These are phyloP conservation scores for Sinopyrophorus schimmeli DNA, from an alignment of 2,888 invertebrate species.

Conservation along the genomic window DNA sequence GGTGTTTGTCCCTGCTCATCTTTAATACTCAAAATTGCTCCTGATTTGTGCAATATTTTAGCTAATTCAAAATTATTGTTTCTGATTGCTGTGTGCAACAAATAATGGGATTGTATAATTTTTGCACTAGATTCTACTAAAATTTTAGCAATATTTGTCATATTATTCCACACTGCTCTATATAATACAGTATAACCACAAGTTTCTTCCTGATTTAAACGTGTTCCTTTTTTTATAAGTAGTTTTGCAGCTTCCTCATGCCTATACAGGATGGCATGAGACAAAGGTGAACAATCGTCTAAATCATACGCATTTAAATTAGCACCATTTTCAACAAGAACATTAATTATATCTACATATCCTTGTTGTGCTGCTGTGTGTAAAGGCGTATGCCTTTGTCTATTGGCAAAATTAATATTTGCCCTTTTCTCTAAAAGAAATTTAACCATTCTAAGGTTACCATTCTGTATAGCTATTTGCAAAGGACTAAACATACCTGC, in stretches of 20 bases:
- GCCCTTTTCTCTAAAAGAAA: slow-evolving; percentile 63
- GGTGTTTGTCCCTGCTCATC: slow-evolving; percentile 72
- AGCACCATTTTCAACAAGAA: slow-evolving; percentile 49
- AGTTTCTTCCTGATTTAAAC: slow-evolving; percentile 71
- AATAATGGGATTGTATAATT: slow-evolving; percentile 69
- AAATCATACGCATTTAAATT: slow-evolving; percentile 51
- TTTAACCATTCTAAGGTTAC: slow-evolving; percentile 62
- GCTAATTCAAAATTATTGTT: slow-evolving; percentile 65
- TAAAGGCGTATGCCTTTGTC: slow-evolving; percentile 47
- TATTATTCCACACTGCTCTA: slow-evolving; percentile 70
- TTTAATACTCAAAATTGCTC: slow-evolving; percentile 64
- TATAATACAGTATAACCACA: slow-evolving; percentile 72
- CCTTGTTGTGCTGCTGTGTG: slow-evolving; percentile 50
- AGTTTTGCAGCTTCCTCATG: slow-evolving; percentile 53
- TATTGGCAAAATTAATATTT: slow-evolving; percentile 60
- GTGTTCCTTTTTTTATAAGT: slow-evolving; percentile 63
- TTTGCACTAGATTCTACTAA: slow-evolving; percentile 69
- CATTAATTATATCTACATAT: slow-evolving; percentile 39
- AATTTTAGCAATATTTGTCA: slow-evolving; percentile 61
- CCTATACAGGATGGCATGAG: slow-evolving; percentile 53
- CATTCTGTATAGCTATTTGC: slow-evolving; percentile 66
- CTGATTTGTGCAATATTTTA: slow-evolving; percentile 60
- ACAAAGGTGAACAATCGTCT: slow-evolving; percentile 57
- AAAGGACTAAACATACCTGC: slow-evolving; percentile 69
- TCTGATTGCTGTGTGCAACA: slow-evolving; percentile 69